phyloP scores from a whole-genome alignment of 2,888 invertebrate species.

The Platycnemis pennipes region DNA sequence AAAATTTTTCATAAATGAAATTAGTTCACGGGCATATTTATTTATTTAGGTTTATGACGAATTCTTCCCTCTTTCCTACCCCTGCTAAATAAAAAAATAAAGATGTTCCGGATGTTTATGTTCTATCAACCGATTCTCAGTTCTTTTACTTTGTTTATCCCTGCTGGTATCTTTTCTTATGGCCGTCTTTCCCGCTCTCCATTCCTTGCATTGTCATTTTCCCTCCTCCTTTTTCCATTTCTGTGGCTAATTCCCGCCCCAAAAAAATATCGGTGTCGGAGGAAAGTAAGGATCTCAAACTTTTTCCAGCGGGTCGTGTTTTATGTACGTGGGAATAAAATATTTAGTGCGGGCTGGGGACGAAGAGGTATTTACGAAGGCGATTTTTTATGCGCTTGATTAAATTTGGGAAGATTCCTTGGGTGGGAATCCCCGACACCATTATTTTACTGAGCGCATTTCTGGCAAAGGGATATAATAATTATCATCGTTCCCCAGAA shows the following conservation, averaged over 20 bases:
- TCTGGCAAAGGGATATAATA: conserved; percentile 7
- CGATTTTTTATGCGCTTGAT: conserved; percentile 9
- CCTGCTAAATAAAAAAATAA: conserved; percentile 2
- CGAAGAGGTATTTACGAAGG: conserved; percentile 38
- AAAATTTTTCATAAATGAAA: too few relatives aligned
- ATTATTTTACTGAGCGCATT: not conserved
- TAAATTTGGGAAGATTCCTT: conserved; percentile 45
- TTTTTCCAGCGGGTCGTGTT: not conserved
- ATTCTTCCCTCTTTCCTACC: not conserved
- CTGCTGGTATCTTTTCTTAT: not conserved
- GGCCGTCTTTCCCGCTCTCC: not conserved
- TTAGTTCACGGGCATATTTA: too few relatives aligned
- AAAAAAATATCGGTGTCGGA: not conserved
- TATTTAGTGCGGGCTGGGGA: not conserved
- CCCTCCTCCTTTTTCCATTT: not conserved
- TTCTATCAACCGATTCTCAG: not conserved
- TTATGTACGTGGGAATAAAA: conserved; percentile 19
- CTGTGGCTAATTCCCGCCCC: not conserved
- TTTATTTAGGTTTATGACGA: not conserved
- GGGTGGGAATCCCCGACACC: not conserved
- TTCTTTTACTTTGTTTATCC: conserved; percentile 26
- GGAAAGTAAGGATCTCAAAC: not conserved
- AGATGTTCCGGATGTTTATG: not conserved
- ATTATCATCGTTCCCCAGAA: not conserved
- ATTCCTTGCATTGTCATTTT: not conserved